phyloP scores from a whole-genome alignment of 1,140 invertebrate species.

The Sesamia nonagrioides region DNA sequence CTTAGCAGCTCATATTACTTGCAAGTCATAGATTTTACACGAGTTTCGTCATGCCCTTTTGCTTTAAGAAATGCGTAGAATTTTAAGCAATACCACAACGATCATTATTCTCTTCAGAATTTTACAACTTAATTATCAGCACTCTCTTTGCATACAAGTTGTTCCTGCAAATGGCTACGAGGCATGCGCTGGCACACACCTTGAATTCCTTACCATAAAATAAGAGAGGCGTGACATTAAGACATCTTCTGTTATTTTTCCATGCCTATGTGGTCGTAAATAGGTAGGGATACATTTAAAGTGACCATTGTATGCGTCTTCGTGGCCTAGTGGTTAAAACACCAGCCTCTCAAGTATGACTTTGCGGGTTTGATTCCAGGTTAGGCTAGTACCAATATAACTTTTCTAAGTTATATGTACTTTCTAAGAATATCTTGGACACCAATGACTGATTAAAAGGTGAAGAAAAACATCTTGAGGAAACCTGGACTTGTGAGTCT shows the following conservation, averaged over 20 bases:
- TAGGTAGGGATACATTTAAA: not conserved
- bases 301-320: not conserved
- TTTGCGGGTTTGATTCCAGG: too few relatives aligned
- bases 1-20: not conserved
- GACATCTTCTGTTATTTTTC: conserved; percentile 19
- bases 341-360: too few relatives aligned
- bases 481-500: too few relatives aligned
- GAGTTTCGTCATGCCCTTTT: not conserved
- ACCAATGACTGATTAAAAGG: too few relatives aligned
- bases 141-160: conserved; percentile 38
- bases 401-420: too few relatives aligned
- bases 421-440: too few relatives aligned
- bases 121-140: conserved; percentile 42
- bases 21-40: not conserved
- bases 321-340: too few relatives aligned
- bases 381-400: too few relatives aligned
- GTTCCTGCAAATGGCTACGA: conserved; percentile 32
- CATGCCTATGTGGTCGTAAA: not conserved
- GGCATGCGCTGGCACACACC: conserved; percentile 32
- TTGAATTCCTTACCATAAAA: conserved; percentile 36
- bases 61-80: conserved; percentile 19
- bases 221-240: conserved; percentile 34
- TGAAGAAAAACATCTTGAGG: too few relatives aligned
- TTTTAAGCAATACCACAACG: conserved; percentile 13
- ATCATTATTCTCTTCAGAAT: conserved; percentile 33